Evolutionary conservation across 2,113 vertebrate genomes (phyloP).

Genomic region (Nothocercus nigrocapillus): DNA sequence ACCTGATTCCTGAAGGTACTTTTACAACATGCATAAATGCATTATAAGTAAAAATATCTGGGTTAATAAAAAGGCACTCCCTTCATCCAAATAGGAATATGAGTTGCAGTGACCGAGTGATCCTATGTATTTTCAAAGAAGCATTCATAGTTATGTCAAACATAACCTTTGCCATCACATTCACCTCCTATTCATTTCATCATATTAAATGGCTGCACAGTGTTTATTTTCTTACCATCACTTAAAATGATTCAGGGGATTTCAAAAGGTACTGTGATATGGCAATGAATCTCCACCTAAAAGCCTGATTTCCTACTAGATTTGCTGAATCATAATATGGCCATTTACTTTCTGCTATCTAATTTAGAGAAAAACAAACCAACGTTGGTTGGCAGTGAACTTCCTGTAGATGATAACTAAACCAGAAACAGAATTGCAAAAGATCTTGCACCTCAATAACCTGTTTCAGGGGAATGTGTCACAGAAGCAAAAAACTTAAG

Average conservation of each 20-base stretch:
- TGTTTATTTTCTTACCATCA: background rate
- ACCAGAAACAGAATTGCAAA: background rate
- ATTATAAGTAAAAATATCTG: background rate
- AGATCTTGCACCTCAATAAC: background rate
- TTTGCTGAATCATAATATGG: background rate
- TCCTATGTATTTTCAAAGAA: background rate
- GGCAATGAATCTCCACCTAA: background rate
- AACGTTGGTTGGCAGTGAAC: background rate
- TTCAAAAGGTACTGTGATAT: background rate
- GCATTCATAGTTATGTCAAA: background rate
- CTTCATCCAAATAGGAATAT: background rate
- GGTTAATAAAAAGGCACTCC: background rate
- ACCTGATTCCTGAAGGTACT: background rate
- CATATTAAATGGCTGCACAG: background rate
- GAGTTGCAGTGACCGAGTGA: background rate
- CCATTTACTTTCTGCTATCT: background rate
- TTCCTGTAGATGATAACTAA: background rate
- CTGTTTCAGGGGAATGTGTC: background rate
- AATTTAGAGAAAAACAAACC: background rate
- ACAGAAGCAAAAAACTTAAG: background rate
- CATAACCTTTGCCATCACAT: background rate
- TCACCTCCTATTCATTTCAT: background rate
- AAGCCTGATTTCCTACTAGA: background rate
- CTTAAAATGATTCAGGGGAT: background rate
- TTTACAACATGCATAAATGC: background rate